Percentiles rank a stretch among this genome's conserved stretches.
Conservation (phyloP, 1,140 invertebrate species). For the Drosophila pseudoobscura region DNA sequence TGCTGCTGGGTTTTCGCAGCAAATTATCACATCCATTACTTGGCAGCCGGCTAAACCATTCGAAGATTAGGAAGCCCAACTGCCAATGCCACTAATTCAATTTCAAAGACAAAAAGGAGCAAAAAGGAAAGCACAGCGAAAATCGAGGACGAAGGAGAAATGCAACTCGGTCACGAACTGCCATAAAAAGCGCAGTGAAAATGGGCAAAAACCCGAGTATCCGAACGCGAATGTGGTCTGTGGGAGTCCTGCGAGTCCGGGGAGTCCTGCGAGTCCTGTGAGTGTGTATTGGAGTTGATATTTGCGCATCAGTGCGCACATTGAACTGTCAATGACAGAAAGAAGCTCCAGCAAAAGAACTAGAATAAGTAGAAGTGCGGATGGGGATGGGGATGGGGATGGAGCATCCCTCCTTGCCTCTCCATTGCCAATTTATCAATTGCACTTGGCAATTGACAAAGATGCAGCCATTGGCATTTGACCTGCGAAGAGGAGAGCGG, state of each 20-base stretch:
- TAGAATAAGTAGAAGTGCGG: constrained; percentile 17
- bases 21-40: constrained; percentile 71
- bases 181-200: constrained; percentile 73
- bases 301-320: constrained; percentile 80
- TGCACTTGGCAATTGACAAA: constrained; percentile 66
- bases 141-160: constrained; percentile 5
- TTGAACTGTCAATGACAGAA: constrained; percentile 77
- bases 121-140: neutral
- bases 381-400: neutral
- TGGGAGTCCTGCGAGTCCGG: constrained; percentile 11
- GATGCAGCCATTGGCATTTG: constrained; percentile 69
- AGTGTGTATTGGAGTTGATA: constrained; percentile 77
- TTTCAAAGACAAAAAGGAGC: constrained; percentile 49
- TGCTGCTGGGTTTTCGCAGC: too few species aligned
- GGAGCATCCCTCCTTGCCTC: constrained; percentile 18
- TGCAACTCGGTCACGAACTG: constrained; percentile 78
- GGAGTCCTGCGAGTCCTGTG: constrained; percentile 5
- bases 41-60: constrained; percentile 50
- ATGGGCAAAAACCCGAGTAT: constrained; percentile 33
- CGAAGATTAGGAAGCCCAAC: constrained; percentile 58
- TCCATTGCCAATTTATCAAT: constrained; percentile 77
- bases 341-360: constrained; percentile 1
- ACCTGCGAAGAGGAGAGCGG: constrained; percentile 30
- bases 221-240: neutral
- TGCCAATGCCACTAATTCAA: constrained; percentile 78